Evolutionary conservation across 2,888 invertebrate species (phyloP).

Genomic region (Cabera pusaria): DNA sequence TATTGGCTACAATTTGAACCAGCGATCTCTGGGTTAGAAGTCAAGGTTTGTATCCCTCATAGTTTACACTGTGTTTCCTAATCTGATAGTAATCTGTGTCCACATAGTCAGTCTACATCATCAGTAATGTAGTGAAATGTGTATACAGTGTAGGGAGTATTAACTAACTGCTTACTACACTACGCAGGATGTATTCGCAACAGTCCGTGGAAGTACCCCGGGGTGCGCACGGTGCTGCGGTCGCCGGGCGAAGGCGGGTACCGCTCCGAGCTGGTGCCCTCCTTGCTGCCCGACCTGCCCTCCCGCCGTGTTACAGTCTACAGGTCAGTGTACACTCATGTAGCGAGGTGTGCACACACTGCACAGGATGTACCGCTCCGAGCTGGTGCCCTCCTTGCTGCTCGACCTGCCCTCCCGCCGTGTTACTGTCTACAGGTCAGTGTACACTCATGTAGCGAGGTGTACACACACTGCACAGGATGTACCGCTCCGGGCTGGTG

Average conservation of each 20-base stretch:
- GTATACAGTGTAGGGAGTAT: too few species aligned
- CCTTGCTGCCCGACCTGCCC: constrained; percentile 86
- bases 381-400: constrained; percentile 84
- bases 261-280: constrained; percentile 85
- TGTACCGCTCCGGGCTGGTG: constrained; percentile 19
- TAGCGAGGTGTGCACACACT: too few species aligned
- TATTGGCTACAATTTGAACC: too few species aligned
- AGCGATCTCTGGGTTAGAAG: too few species aligned
- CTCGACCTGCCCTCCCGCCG: constrained; percentile 84
- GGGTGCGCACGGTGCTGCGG: constrained; percentile 82
- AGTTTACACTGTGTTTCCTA: too few species aligned
- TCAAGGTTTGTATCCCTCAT: too few species aligned
- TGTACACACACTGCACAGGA: too few species aligned
- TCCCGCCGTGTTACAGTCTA: constrained; percentile 67
- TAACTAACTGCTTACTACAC: too few species aligned
- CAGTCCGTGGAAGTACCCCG: constrained; percentile 85
- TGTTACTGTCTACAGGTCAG: constrained; percentile 64
- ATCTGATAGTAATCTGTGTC: too few species aligned
- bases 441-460: too few species aligned
- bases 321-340: constrained; percentile 68
- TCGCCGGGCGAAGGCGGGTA: constrained; percentile 59
- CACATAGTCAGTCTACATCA: too few species aligned
- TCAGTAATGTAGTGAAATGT: too few species aligned
- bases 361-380: constrained; percentile 86
- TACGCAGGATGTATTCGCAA: constrained; percentile 79